Evolutionary conservation across 2,888 invertebrate genomes (phyloP).

Genomic region (Ashinkailepas kermadecensis): DNA sequence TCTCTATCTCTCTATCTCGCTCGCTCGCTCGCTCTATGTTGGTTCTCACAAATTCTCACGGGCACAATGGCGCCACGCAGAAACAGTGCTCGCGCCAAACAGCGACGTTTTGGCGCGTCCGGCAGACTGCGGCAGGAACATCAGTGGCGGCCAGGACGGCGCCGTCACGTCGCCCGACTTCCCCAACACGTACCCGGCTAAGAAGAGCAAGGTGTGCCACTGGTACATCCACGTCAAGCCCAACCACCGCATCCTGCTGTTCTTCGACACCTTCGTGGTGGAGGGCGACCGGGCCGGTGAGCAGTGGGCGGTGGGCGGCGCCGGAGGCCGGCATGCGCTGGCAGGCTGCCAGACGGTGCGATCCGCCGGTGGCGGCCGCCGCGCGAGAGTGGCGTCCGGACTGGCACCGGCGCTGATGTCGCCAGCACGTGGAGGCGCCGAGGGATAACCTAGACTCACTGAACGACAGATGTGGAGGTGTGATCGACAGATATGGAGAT

Average conservation of each 20-base stretch:
- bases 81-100: too few species aligned
- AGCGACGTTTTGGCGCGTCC: slow-evolving; percentile 20
- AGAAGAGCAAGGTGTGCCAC: slow-evolving; percentile 79
- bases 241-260: slow-evolving; percentile 77
- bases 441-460: background rate
- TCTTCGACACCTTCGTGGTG: slow-evolving; percentile 83
- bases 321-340: too few species aligned
- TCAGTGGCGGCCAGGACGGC: slow-evolving; percentile 53
- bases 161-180: slow-evolving; percentile 78
- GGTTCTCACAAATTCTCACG: too few species aligned
- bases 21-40: too few species aligned
- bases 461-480: too few species aligned
- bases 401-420: too few species aligned
- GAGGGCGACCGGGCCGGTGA: slow-evolving; percentile 84
- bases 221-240: slow-evolving; percentile 89
- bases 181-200: slow-evolving; percentile 81
- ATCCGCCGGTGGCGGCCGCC: too few species aligned
- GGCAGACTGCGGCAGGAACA: slow-evolving; percentile 82
- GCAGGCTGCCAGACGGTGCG: too few species aligned
- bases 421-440: background rate
- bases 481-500: too few species aligned
- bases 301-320: slow-evolving; percentile 36
- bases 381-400: too few species aligned
- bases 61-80: too few species aligned
- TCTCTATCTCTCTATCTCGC: too few species aligned